A percentile compares a stretch with the other conserved stretches of the same genome.
These are phyloP conservation scores for Lutjanus argentimaculatus DNA, from an alignment of 2,797 vertebrate genomes.

Conservation along the genomic window DNA sequence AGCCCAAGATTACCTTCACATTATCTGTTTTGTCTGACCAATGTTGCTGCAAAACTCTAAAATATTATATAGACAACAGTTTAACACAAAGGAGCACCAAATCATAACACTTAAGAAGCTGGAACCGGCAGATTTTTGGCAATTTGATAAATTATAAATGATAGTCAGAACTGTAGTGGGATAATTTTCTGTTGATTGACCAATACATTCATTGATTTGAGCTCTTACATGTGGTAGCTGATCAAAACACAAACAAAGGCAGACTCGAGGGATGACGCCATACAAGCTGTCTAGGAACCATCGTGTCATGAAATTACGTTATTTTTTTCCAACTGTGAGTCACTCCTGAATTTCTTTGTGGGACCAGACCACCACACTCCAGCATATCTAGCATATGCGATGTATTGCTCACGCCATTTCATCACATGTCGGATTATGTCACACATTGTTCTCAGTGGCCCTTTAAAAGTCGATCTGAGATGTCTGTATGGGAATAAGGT, in stretches of 20 bases:
- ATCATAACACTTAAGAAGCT: neutral
- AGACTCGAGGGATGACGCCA: neutral
- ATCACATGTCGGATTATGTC: slow-evolving; percentile 23
- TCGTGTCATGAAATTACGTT: neutral
- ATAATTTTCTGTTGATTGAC: neutral
- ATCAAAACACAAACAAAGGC: neutral
- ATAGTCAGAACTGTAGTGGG: neutral
- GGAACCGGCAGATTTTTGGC: neutral
- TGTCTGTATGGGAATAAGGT: slow-evolving; percentile 64
- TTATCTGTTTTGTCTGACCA: neutral
- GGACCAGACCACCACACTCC: neutral
- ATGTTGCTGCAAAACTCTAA: neutral
- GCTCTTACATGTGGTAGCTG: neutral
- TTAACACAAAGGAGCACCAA: neutral
- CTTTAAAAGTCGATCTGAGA: slow-evolving; percentile 8
- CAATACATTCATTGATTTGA: neutral
- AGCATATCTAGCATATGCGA: neutral
- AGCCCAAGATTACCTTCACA: neutral
- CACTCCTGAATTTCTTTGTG: neutral
- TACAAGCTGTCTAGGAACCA: neutral
- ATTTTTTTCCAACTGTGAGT: neutral
- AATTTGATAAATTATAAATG: neutral
- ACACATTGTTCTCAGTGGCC: neutral
- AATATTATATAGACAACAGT: neutral
- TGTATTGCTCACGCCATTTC: neutral